A percentile compares a stretch with the other conserved stretches of the same genome.
These are phyloP conservation scores for Riparia riparia DNA, from an alignment of 2,113 vertebrate species.

Conservation along the genomic window DNA sequence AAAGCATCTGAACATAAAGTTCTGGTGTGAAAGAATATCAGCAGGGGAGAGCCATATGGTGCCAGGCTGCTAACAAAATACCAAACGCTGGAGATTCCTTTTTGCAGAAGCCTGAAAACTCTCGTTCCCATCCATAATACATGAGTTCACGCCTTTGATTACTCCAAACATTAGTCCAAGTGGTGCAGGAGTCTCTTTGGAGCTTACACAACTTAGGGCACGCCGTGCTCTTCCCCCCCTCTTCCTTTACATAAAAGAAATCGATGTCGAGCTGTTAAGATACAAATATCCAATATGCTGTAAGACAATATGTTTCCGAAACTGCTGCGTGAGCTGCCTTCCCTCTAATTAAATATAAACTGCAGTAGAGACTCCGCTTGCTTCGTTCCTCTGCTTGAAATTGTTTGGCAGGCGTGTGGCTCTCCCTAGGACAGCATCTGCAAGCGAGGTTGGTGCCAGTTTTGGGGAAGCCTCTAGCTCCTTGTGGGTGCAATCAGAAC, in stretches of 20 bases:
- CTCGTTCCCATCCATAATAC: conserved; percentile 61
- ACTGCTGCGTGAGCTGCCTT: conserved; percentile 66
- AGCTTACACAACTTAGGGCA: conserved; percentile 53
- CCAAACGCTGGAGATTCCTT: conserved; percentile 42
- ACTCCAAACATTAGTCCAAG: conserved; percentile 48
- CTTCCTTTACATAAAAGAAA: conserved; percentile 50
- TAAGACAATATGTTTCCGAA: conserved; percentile 49
- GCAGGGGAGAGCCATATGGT: conserved; percentile 70
- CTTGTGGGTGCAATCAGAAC: background rate
- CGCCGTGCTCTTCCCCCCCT: background rate
- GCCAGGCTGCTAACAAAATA: conserved; percentile 53
- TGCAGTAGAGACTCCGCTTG: background rate
- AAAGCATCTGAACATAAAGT: conserved; percentile 38
- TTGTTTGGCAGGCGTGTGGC: background rate
- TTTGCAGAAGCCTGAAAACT: conserved; percentile 59
- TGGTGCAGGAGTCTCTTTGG: conserved; percentile 38
- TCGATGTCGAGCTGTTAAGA: conserved; percentile 34
- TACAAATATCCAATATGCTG: conserved; percentile 60
- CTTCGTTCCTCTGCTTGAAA: conserved; percentile 1
- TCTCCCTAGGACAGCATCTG: background rate
- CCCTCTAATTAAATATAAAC: conserved; percentile 59
- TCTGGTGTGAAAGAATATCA: conserved; percentile 64
- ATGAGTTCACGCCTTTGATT: conserved; percentile 70
- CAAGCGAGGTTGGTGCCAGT: background rate
- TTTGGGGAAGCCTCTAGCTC: background rate